phyloP scores from a whole-genome alignment of 2,113 vertebrate species.

The Hymenochirus boettgeri region DNA sequence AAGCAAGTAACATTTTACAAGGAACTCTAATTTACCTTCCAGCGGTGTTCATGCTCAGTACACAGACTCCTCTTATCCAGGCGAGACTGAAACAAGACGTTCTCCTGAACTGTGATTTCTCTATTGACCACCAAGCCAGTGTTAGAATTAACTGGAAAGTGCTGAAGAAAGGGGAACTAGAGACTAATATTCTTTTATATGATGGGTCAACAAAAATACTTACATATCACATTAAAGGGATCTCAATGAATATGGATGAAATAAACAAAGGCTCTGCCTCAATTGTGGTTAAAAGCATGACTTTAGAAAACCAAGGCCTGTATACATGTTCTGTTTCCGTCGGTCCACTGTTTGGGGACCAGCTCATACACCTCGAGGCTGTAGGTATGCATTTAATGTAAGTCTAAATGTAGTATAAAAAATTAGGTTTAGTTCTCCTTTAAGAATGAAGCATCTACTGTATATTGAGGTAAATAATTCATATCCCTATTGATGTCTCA shows the following conservation, averaged over 20 bases:
- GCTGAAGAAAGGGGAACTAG: conserved; percentile 45
- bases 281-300: conserved; percentile 45
- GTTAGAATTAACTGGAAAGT: conserved; percentile 51
- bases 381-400: conserved; percentile 50
- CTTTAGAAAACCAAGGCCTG: conserved; percentile 50
- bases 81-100: conserved; percentile 46
- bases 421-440: too few species aligned
- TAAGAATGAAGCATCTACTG: too few species aligned
- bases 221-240: conserved; percentile 24
- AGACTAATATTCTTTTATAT: conserved; percentile 48
- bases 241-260: conserved; percentile 40
- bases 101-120: conserved; percentile 62
- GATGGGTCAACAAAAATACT: conserved; percentile 37
- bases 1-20: background rate
- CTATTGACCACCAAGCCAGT: conserved; percentile 52
- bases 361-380: conserved; percentile 52
- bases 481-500: too few species aligned
- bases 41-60: conserved; percentile 60
- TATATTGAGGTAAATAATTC: too few species aligned
- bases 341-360: conserved; percentile 50
- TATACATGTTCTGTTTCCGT: conserved; percentile 56
- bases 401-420: too few species aligned
- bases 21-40: background rate
- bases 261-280: conserved; percentile 58
- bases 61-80: conserved; percentile 49